A percentile compares a stretch with the other conserved stretches of the same genome.
phyloP scores from a whole-genome alignment of 2,113 vertebrate species.

The Prunella fulvescens region DNA sequence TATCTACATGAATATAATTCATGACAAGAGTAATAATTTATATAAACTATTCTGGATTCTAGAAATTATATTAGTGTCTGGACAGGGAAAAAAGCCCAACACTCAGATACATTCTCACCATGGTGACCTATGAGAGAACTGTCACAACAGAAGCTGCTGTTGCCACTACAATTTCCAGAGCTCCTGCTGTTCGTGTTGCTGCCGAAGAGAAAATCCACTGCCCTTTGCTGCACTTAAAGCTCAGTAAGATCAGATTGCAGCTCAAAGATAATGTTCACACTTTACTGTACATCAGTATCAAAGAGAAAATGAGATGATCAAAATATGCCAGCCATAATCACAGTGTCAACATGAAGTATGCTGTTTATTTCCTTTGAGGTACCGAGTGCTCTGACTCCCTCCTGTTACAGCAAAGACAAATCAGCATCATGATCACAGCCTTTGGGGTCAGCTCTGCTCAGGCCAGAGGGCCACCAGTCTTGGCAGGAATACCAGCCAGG shows the following conservation, averaged over 20 bases:
- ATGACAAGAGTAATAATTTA: slow-evolving; percentile 10
- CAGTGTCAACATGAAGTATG: neutral
- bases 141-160: slow-evolving; percentile 66
- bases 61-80: slow-evolving; percentile 12
- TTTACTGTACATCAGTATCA: slow-evolving; percentile 31
- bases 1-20: neutral
- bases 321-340: slow-evolving; percentile 50
- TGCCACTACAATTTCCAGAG: slow-evolving; percentile 65
- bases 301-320: slow-evolving; percentile 42
- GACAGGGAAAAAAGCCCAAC: neutral
- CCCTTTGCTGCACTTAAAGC: slow-evolving; percentile 9
- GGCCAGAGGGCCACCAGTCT: neutral
- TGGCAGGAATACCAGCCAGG: neutral
- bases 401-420: neutral
- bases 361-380: neutral
- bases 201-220: slow-evolving; percentile 41
- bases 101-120: slow-evolving; percentile 44
- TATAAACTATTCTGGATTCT: slow-evolving; percentile 5
- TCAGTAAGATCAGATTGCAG: slow-evolving; percentile 42
- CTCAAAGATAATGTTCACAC: slow-evolving; percentile 36
- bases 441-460: neutral
- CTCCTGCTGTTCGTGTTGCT: slow-evolving; percentile 32
- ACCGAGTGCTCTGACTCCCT: neutral
- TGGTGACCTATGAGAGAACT: slow-evolving; percentile 41
- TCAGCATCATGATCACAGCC: neutral